Base-by-base conservation (phyloP, 2,888 invertebrate genomes). In the Timema cristinae region DNA sequence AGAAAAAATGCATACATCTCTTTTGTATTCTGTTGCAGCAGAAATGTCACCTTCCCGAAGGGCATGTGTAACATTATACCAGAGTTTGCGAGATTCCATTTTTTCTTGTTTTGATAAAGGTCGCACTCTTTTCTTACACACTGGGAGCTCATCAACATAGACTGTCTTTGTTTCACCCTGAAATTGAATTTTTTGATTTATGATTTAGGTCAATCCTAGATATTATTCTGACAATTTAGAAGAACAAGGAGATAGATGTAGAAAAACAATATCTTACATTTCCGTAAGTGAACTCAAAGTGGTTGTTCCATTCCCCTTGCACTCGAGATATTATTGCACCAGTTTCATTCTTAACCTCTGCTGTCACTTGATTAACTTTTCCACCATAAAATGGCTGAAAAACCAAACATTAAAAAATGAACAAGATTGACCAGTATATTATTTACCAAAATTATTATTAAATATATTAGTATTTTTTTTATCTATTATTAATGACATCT, bases 291-390 rank as follows among this genome's bases (percentile, higher is more conserved):
- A 85, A 82, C 72, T 85, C 84, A 66, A 84, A 73, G 10, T 71
- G 70, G 10, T 78, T 79, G 74, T 84, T 84, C 85, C 85, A 85
- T 76, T 85, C 84, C 52, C 85, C 85, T 73, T 79, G 78, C 5
- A 84, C 80, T 75, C 81, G 80, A 73, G 82, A 83, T 5, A 80
- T 73, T 50, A 80, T 77, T 56, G 79, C 79, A 16, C 81, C 77
- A 32, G 77, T 77, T 6, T 74, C 75, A 75, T 82, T 80, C 75
- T 82, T 83, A 7, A 84, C 81, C 77, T 85, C 85, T 5, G 82
- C 84, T 49, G 83, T 80, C 9, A 85, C 80, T 63, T 81, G 79
- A 76, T 85, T 83, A 16, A 84, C 77, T 75, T 82, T 83, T n/a
- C 84, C 32, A 32, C 32, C 32, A 32, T 32, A 32, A 32, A 32